phyloP scores from a whole-genome alignment of 2,888 invertebrate species.

The Gari tellinella region DNA sequence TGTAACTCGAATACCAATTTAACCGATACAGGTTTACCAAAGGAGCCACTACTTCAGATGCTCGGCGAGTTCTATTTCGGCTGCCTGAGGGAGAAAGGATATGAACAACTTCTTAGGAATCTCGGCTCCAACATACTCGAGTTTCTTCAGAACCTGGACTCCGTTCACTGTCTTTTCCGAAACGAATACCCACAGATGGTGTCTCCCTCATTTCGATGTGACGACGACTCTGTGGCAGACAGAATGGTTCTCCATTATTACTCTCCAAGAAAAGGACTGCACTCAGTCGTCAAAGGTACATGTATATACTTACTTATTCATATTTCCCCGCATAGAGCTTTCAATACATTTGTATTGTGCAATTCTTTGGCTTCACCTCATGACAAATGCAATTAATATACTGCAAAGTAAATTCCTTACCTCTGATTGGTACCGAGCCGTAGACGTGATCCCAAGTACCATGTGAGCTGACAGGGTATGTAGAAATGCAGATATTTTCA shows the following conservation, averaged over 20 bases:
- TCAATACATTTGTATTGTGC: no score
- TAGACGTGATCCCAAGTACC: no score
- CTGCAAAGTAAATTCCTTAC: no score
- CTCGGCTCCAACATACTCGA: conserved; percentile 72
- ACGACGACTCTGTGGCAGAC: conserved; percentile 69
- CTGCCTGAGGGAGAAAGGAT: conserved; percentile 62
- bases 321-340: no score
- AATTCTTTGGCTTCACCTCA: no score
- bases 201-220: conserved; percentile 76
- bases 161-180: conserved; percentile 69
- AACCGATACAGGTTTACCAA: conserved; percentile 56
- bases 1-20: neutral
- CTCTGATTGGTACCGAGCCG: no score
- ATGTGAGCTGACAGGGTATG: no score
- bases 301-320: no score
- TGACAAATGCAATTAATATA: no score
- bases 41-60: conserved; percentile 67
- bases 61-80: conserved; percentile 72
- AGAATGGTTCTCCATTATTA: conserved; percentile 76
- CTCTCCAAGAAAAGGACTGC: conserved; percentile 68
- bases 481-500: no score
- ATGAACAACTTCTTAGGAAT: conserved; percentile 73
- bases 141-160: conserved; percentile 76
- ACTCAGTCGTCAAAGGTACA: conserved; percentile 70
- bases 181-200: conserved; percentile 71